Conservation (phyloP, 2,888 invertebrate species). For the Timandra comae region DNA sequence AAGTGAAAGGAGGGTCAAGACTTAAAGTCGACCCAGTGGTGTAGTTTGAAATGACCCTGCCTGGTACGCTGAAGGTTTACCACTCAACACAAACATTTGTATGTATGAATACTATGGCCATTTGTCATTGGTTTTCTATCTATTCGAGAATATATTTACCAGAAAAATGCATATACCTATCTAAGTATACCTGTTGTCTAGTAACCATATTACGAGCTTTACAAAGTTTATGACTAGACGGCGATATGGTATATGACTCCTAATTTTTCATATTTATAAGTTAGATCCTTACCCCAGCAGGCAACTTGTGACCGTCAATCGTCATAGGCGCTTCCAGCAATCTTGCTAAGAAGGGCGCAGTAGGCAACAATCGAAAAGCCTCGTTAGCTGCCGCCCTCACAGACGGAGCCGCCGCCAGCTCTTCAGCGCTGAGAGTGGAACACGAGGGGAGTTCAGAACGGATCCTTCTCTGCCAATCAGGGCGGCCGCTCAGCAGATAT, state of each 20-base stretch:
- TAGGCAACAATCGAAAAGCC: slow-evolving; percentile 84
- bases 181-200: no score
- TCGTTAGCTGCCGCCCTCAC: slow-evolving; percentile 87
- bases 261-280: slow-evolving; percentile 1
- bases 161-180: no score
- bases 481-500: slow-evolving; percentile 82
- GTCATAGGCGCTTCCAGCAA: slow-evolving; percentile 83
- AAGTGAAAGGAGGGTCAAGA: background rate
- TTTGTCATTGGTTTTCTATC: no score
- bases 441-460: slow-evolving; percentile 79
- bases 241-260: no score
- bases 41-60: background rate
- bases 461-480: slow-evolving; percentile 80
- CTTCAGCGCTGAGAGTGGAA: slow-evolving; percentile 74
- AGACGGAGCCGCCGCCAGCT: slow-evolving; percentile 81
- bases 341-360: slow-evolving; percentile 87
- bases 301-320: slow-evolving; percentile 81
- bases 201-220: no score
- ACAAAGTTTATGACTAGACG: no score
- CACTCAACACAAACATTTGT: background rate
- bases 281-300: slow-evolving; percentile 84
- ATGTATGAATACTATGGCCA: no score
- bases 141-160: no score
- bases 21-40: background rate
- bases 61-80: no score